Base-by-base conservation (phyloP, 2,113 vertebrate species). In the Stercorarius parasiticus region DNA sequence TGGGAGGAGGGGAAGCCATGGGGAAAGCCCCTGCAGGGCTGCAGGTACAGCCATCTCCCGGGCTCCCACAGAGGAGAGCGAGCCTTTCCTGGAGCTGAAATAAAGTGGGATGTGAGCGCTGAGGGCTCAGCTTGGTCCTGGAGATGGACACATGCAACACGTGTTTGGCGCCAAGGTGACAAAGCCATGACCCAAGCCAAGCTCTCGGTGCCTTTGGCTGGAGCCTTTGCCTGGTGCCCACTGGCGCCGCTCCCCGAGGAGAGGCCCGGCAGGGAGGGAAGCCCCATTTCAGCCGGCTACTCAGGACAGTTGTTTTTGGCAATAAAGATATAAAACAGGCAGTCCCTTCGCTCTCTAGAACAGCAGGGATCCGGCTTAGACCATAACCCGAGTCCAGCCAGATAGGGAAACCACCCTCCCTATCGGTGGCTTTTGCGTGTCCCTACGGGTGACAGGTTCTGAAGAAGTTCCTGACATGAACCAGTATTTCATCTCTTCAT, bases 361-460 rank as follows among this genome's bases (percentile, higher is more conserved):
- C 79, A 58, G 67, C 62, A 36, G 71, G 25, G 72, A 82, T 11
- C 13, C 1, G 15, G 25, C 12, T 71, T 4, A 49, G 79, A 1
- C 14, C 52, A 3, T 7, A 62, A 22, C 6, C 61, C 32, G 32
- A n/a, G 52, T 30, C 45, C 9, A 5, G 53, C 47, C 88, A 65
- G 73, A 43, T 16, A 61, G 0, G 2, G 50, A 55, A 66, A 10
- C 20, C 20, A 8, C 4, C 21, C 45, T 62, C 64, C 81, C 65
- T 2, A 1, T 2, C 0, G 0, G 45, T 32, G 82, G 43, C 40
- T n/a, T 42, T 8, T 3, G 8, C 0, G 1, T 5, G 32, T 66
- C 90, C 69, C 7, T 4, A 1, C 0, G 8, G 74, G 23, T 15
- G 70, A 4, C n/a, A 6, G 92, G 61, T 16, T 69, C 40, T 43